These are phyloP conservation scores for Ornithorhynchus anatinus DNA, from an alignment of 2,113 vertebrate genomes.

Conservation along the genomic window DNA sequence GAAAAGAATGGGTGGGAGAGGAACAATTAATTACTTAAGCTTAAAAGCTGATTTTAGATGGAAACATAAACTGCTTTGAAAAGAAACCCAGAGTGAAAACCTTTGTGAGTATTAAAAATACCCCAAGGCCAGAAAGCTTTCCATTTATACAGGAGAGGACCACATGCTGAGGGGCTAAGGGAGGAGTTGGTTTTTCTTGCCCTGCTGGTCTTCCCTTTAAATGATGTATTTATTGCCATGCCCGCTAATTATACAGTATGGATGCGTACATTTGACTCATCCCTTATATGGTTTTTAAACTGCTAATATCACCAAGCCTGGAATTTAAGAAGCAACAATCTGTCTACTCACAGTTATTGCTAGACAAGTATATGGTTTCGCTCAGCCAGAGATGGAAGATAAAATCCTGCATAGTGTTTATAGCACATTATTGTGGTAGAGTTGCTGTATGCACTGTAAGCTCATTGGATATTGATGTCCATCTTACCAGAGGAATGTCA, in stretches of 20 bases:
- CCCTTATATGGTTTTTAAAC: slow-evolving; percentile 65
- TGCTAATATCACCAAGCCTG: slow-evolving; percentile 52
- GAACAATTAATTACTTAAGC: slow-evolving; percentile 37
- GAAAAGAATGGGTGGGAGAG: slow-evolving; percentile 24
- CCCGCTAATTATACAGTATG: slow-evolving; percentile 41
- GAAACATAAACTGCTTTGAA: slow-evolving; percentile 20
- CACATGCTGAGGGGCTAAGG: slow-evolving; percentile 6
- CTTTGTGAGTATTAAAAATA: slow-evolving; percentile 53
- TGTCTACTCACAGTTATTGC: slow-evolving; percentile 53
- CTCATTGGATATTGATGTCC: slow-evolving; percentile 24
- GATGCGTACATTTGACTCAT: slow-evolving; percentile 55
- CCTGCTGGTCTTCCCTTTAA: slow-evolving; percentile 61
- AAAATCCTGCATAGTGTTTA: slow-evolving; percentile 48
- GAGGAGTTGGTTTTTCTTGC: slow-evolving; percentile 41
- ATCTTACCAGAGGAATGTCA: background rate
- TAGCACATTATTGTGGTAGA: slow-evolving; percentile 48
- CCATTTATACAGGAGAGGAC: slow-evolving; percentile 10
- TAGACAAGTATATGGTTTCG: slow-evolving; percentile 46
- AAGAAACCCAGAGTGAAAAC: slow-evolving; percentile 8
- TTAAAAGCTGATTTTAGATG: slow-evolving; percentile 33
- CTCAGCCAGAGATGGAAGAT: slow-evolving; percentile 33
- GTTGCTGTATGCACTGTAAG: slow-evolving; percentile 46
- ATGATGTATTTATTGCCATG: slow-evolving; percentile 55
- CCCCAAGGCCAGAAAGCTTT: slow-evolving; percentile 53
- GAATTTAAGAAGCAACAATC: slow-evolving; percentile 54